Conservation (phyloP, 2,888 invertebrate genomes). For the Cerastoderma edule region DNA sequence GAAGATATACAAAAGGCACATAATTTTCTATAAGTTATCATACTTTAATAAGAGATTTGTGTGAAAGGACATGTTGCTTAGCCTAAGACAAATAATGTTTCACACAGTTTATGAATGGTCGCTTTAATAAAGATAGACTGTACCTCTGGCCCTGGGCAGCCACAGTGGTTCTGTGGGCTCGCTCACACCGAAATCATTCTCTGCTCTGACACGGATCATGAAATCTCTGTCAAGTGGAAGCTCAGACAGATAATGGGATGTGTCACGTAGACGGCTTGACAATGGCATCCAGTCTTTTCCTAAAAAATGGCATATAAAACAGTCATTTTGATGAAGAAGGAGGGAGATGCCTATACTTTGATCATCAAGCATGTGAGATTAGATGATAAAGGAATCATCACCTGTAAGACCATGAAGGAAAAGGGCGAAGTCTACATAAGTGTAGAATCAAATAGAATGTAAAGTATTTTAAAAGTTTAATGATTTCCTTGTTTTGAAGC, state of each 20-base stretch:
- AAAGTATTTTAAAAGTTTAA: too few relatives aligned
- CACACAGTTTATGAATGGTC: too few relatives aligned
- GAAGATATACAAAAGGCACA: too few relatives aligned
- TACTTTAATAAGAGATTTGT: too few relatives aligned
- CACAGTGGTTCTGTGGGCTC: slow-evolving; percentile 95
- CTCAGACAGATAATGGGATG: slow-evolving; percentile 77
- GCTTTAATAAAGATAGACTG: too few relatives aligned
- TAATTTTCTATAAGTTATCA: too few relatives aligned
- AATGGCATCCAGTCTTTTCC: slow-evolving; percentile 72
- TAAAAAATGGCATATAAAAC: slow-evolving; percentile 21
- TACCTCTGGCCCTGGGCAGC: slow-evolving; percentile 78
- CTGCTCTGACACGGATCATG: slow-evolving; percentile 96
- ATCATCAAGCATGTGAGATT: slow-evolving; percentile 88
- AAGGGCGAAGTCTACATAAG: slow-evolving; percentile 76
- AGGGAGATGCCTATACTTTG: slow-evolving; percentile 86
- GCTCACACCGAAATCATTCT: slow-evolving; percentile 97
- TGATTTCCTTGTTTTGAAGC: too few relatives aligned
- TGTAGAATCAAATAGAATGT: too few relatives aligned
- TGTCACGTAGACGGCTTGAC: slow-evolving; percentile 72
- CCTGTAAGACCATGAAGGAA: slow-evolving; percentile 75
- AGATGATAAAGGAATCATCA: slow-evolving; percentile 76
- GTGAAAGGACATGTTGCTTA: too few relatives aligned
- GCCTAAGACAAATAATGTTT: too few relatives aligned
- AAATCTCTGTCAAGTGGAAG: slow-evolving; percentile 97
- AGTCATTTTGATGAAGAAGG: slow-evolving; percentile 65